These are phyloP conservation scores for Rachycentron canadum DNA, from an alignment of 2,797 vertebrate species.

Conservation along the genomic window DNA sequence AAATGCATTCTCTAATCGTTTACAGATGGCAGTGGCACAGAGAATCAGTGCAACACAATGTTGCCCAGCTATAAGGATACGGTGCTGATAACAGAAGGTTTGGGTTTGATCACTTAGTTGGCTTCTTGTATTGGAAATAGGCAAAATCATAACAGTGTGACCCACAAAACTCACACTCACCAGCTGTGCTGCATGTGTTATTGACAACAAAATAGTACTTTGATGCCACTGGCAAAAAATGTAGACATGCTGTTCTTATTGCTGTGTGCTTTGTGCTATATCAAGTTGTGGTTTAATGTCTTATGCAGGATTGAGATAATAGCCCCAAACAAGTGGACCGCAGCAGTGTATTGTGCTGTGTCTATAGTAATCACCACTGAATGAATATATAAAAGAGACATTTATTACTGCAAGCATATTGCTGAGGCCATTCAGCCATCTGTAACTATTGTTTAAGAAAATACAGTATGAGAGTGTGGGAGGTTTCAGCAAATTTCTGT, in stretches of 20 bases:
- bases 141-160: conserved; percentile 32
- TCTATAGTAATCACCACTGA: conserved; percentile 52
- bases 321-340: conserved; percentile 40
- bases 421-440: conserved; percentile 47
- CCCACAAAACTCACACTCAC: conserved; percentile 21
- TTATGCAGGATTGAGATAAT: conserved; percentile 50
- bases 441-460: conserved; percentile 54
- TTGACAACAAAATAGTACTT: conserved; percentile 36
- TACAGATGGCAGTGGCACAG: conserved; percentile 41
- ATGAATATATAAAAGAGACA: conserved; percentile 51
- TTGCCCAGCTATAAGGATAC: conserved; percentile 65
- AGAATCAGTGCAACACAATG: conserved; percentile 58
- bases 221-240: conserved; percentile 44
- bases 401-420: conserved; percentile 60
- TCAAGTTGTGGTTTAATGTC: conserved; percentile 51
- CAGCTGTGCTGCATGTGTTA: conserved; percentile 59
- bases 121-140: conserved; percentile 37
- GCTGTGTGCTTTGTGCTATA: conserved; percentile 32
- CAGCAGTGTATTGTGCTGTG: conserved; percentile 1
- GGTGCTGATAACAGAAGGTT: conserved; percentile 66
- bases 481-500: conserved; percentile 36
- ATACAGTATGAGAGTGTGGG: conserved; percentile 31
- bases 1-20: conserved; percentile 35
- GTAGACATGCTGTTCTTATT: conserved; percentile 42
- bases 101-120: conserved; percentile 56